A percentile compares a stretch with the other conserved stretches of the same genome.
Conservation (phyloP, 2,113 vertebrate genomes). For the Solea senegalensis region DNA sequence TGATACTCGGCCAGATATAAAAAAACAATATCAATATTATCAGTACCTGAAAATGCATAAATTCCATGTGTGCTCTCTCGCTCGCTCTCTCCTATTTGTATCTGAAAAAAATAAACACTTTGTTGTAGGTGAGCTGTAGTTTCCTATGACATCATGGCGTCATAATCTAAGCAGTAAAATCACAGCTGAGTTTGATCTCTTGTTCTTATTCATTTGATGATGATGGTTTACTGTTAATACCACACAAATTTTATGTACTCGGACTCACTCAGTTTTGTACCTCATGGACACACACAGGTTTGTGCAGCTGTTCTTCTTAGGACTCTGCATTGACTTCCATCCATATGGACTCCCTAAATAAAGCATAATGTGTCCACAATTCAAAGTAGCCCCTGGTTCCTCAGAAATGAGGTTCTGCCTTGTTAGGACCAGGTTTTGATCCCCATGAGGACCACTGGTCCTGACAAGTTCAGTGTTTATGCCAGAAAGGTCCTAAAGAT, state of each 20-base stretch:
- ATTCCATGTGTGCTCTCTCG: slow-evolving; percentile 23
- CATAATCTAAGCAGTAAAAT: slow-evolving; percentile 62
- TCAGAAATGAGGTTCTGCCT: no score
- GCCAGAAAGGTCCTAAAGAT: no score
- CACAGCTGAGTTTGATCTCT: slow-evolving; percentile 67
- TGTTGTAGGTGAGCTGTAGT: slow-evolving; percentile 63
- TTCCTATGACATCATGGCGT: slow-evolving; percentile 70
- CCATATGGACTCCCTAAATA: no score
- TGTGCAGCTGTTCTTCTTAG: no score
- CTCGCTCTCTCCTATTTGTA: slow-evolving; percentile 12
- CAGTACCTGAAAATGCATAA: slow-evolving; percentile 23
- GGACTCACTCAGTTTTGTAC: slow-evolving; percentile 2
- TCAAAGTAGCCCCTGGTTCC: no score
- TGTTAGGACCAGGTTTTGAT: no score
- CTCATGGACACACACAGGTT: slow-evolving; percentile 7
- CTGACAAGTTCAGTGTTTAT: no score
- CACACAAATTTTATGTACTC: slow-evolving; percentile 51
- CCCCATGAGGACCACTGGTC: no score
- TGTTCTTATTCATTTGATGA: slow-evolving; percentile 71
- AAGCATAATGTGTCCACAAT: no score
- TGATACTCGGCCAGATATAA: neutral
- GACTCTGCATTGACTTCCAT: no score
- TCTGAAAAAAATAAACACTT: slow-evolving; percentile 44
- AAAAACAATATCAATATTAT: neutral
- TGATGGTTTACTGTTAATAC: slow-evolving; percentile 61